phyloP scores from a whole-genome alignment of 2,888 invertebrate genomes.

The Agriopis aurantiaria region DNA sequence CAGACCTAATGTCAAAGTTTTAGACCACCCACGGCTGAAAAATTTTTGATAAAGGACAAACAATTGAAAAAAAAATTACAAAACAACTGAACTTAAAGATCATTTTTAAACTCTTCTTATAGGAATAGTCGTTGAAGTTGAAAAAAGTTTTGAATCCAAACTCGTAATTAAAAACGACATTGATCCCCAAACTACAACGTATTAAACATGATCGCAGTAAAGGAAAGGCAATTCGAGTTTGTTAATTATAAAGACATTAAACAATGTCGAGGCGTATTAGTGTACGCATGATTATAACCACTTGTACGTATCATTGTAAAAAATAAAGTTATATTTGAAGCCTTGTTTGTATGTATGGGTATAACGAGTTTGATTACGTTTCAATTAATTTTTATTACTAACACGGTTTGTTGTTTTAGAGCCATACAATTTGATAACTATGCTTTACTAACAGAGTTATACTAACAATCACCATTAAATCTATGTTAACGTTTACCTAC shows the following conservation, averaged over 20 bases:
- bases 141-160: no score
- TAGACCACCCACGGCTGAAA: no score
- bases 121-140: no score
- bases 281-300: constrained; percentile 43
- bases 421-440: no score
- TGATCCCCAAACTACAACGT: constrained; percentile 7
- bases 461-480: no score
- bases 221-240: constrained; percentile 43
- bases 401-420: not conserved
- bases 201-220: constrained; percentile 38
- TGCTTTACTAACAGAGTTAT: no score
- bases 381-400: constrained; percentile 7
- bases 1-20: no score
- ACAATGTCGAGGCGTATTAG: constrained; percentile 40
- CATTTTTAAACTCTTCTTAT: no score
- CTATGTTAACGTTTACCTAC: no score
- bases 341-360: constrained; percentile 9
- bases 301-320: constrained; percentile 38
- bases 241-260: constrained; percentile 51
- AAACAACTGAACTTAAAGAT: no score
- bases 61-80: no score
- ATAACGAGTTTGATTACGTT: constrained; percentile 23
- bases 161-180: constrained; percentile 16
- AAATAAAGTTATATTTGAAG: constrained; percentile 35
- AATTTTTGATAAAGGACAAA: no score